Evolutionary conservation across 2,888 invertebrate genomes (phyloP), one percentile per base, ranked within the genome.

Genomic region (Epinotia demarniana): DNA sequence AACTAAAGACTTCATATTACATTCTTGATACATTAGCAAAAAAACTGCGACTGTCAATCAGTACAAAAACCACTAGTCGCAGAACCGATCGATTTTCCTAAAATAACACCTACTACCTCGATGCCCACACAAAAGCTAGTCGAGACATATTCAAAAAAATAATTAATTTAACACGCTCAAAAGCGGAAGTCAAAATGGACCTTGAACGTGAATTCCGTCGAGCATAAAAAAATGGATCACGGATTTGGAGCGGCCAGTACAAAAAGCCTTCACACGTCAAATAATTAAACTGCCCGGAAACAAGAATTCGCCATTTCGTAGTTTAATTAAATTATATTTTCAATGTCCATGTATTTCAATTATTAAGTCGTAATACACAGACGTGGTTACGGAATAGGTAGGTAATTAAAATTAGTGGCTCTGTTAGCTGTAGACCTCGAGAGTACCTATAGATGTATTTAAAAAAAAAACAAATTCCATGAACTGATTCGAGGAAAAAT

Each of bases 131-230:
- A 75, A 67, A 72, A 67, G 27, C 23, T 4, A 60, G 66, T 46
- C 33, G 67, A 72, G 71, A 71, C 67, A 75, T 67, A 72, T 75
- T 16, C 67, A 60, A 27, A 27, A 55, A 67, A 67, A 43, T 61
- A 75, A 71, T 67, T 67, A 75, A 75, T 72, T 72, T 18, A 43
- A 46, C 74, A 62, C 71, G 72, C 71, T 66, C 19, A 60, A 43
- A 75, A 75, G 75, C 78, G 78, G 78, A 78, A 78, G 71, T 63
- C 16, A 53, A 69, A 67, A 49, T 64, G 43, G 49, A 67, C 78
- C 78, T 78, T 78, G 78, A 69, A 75, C 72, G 57, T 73, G 71
- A 76, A 78, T 76, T 74, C 77, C 77, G 57, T 57, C 46, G 67
- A 66, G 66, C 66, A 73, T n/a, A 71, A 75, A 72, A 71, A 75